Conservation (phyloP, 2,113 vertebrate genomes). For the Cinclus cinclus region DNA sequence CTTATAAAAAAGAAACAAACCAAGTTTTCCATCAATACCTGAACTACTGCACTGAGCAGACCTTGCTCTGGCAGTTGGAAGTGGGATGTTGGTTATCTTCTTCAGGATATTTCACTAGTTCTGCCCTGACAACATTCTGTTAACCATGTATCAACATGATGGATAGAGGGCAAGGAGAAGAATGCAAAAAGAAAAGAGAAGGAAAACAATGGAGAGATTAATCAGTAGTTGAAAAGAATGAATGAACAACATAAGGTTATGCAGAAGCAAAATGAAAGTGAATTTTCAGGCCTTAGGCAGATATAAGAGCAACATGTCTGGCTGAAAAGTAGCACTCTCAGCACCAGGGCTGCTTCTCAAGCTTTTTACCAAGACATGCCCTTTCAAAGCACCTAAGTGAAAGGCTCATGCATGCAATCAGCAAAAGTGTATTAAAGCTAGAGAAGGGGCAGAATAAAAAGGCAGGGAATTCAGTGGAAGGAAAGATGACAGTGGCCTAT, state of each 20-base stretch:
- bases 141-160: slow-evolving; percentile 57
- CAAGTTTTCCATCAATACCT: slow-evolving; percentile 68
- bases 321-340: not conserved
- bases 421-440: not conserved
- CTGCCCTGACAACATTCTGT: slow-evolving; percentile 93
- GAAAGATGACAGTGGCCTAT: not conserved
- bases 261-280: slow-evolving; percentile 5
- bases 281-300: not conserved
- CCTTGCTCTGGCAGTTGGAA: slow-evolving; percentile 87
- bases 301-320: not conserved
- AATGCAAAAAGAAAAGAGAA: slow-evolving; percentile 15
- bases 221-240: slow-evolving; percentile 62
- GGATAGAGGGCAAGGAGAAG: slow-evolving; percentile 53
- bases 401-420: not conserved
- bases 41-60: slow-evolving; percentile 91
- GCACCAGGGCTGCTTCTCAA: not conserved
- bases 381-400: not conserved
- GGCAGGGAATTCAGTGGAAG: not conserved
- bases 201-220: slow-evolving; percentile 49
- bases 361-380: not conserved
- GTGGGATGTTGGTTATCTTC: slow-evolving; percentile 81
- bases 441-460: not conserved
- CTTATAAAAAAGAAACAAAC: not conserved
- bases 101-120: slow-evolving; percentile 92
- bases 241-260: not conserved